phyloP scores from a whole-genome alignment of 1,140 invertebrate species.

The Bombus fervidus region DNA sequence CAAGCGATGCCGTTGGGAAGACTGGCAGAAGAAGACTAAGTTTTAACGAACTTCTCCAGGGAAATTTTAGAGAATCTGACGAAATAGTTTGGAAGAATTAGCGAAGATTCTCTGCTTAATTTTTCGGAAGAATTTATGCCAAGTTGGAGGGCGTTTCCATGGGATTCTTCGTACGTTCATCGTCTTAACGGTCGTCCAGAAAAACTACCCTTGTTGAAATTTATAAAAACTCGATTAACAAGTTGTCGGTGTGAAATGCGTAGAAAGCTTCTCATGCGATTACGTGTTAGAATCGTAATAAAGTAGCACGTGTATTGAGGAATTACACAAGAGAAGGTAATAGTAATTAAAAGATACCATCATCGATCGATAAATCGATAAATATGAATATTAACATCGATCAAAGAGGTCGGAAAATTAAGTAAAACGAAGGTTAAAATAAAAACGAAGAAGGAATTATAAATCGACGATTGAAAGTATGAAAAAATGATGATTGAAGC shows the following conservation, averaged over 20 bases:
- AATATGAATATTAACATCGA: too few species aligned
- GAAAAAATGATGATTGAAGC: too few species aligned
- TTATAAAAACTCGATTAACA: neutral
- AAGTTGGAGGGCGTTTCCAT: neutral
- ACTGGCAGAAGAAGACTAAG: neutral
- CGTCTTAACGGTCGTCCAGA: too few species aligned
- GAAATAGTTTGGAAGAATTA: slow-evolving; percentile 7
- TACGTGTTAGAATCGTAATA: neutral
- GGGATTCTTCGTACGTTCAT: neutral
- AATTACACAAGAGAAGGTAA: too few species aligned
- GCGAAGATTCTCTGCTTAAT: neutral
- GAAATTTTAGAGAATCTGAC: neutral
- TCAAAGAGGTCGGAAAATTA: too few species aligned
- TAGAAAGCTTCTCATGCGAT: neutral
- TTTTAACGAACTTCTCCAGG: neutral
- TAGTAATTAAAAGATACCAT: too few species aligned
- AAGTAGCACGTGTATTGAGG: too few species aligned
- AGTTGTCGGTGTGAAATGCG: neutral
- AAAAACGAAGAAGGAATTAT: too few species aligned
- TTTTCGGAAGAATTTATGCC: neutral
- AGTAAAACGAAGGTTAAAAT: too few species aligned
- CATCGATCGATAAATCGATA: too few species aligned
- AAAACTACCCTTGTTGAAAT: neutral
- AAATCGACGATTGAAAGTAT: too few species aligned
- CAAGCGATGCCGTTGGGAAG: fast-evolving